Percentiles rank a stretch among this genome's conserved stretches.
Evolutionary conservation across 2,888 invertebrate genomes (phyloP).

Genomic region (Nemurella pictetii): DNA sequence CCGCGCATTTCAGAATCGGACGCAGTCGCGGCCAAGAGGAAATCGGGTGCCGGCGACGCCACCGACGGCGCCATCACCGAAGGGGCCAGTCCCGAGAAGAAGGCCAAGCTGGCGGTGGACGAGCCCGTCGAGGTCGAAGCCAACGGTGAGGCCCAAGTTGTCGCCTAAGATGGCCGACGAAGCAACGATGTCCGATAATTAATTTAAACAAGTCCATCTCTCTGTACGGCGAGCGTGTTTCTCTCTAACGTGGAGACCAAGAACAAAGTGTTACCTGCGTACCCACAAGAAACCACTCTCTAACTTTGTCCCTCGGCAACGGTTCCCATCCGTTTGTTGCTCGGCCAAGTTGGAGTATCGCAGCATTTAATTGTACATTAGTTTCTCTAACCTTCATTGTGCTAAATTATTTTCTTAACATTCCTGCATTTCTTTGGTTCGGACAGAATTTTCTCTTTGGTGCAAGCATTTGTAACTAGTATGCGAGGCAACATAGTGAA

Average conservation of each 20-base stretch:
- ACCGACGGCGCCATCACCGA: conserved; percentile 54
- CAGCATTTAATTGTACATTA: conserved; percentile 27
- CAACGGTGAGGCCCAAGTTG: conserved; percentile 57
- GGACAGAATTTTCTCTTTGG: conserved; percentile 27
- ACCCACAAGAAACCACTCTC: conserved; percentile 37
- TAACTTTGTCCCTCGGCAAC: conserved; percentile 22
- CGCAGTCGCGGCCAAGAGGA: conserved; percentile 59
- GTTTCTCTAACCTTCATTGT: conserved; percentile 31
- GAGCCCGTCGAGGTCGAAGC: conserved; percentile 59
- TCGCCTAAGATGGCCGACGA: conserved; percentile 35
- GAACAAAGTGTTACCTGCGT: conserved; percentile 25
- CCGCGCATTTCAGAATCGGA: conserved; percentile 34
- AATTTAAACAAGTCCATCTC: conserved; percentile 28
- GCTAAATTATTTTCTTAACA: conserved; percentile 40
- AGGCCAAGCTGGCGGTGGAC: conserved; percentile 67
- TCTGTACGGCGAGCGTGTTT: conserved; percentile 40
- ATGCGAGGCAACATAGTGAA: not conserved
- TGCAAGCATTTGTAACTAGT: conserved; percentile 31
- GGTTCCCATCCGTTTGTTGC: conserved; percentile 22
- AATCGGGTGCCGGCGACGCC: conserved; percentile 63
- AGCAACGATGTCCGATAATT: conserved; percentile 13
- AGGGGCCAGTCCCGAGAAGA: conserved; percentile 71
- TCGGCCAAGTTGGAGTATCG: conserved; percentile 12
- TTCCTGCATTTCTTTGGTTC: conserved; percentile 35
- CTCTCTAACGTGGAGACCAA: conserved; percentile 34